Percentiles rank a stretch among this genome's conserved stretches.
phyloP scores from a whole-genome alignment of 2,888 invertebrate species.

The Oligia latruncula region DNA sequence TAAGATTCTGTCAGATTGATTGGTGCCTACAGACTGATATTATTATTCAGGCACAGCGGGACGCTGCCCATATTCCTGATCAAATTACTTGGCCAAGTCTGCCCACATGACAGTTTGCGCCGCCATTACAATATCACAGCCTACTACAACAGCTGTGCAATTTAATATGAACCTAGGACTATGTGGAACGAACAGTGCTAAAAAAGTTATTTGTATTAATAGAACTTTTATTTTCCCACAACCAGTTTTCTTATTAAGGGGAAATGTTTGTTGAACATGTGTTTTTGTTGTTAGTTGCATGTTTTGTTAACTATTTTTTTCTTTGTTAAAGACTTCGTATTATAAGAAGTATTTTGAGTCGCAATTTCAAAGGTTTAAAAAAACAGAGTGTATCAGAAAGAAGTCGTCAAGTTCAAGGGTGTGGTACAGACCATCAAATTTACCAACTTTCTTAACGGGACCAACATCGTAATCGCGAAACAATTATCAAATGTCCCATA shows the following conservation, averaged over 20 bases:
- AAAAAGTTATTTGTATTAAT: slow-evolving; percentile 20
- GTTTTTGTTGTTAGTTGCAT: not conserved
- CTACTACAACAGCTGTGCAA: slow-evolving; percentile 52
- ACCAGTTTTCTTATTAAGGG: not conserved
- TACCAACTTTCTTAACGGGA: not conserved
- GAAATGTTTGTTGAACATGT: not conserved
- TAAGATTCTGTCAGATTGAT: slow-evolving; percentile 20
- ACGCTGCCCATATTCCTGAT: slow-evolving; percentile 30
- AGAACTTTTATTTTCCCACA: slow-evolving; percentile 26
- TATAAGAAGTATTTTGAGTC: not conserved
- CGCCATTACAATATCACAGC: slow-evolving; percentile 44
- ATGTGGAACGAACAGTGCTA: not conserved
- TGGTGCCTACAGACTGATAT: slow-evolving; percentile 14
- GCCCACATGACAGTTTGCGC: slow-evolving; percentile 47
- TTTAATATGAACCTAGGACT: slow-evolving; percentile 47
- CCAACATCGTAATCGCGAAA: not conserved
- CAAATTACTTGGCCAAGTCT: slow-evolving; percentile 45
- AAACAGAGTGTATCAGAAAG: no score
- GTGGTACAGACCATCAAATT: no score
- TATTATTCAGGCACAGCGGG: slow-evolving; percentile 30
- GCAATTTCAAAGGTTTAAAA: not conserved
- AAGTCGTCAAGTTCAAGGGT: no score
- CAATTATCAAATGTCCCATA: not conserved
- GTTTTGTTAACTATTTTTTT: not conserved
- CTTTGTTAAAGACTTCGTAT: not conserved